phyloP scores from a whole-genome alignment of 1,140 invertebrate species.

The Temnothorax curvispinosus region DNA sequence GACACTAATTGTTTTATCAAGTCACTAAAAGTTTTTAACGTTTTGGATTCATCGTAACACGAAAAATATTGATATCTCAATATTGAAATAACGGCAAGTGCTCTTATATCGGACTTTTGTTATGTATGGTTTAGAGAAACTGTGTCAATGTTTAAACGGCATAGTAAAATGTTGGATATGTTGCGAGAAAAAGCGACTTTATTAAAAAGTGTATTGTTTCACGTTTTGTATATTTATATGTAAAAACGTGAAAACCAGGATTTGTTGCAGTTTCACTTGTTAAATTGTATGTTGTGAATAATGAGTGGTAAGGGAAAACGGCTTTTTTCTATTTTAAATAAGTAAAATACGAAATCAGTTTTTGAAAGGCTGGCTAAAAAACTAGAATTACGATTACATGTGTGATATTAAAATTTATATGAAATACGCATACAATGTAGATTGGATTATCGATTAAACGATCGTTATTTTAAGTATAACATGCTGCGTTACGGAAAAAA shows the following conservation, averaged over 20 bases:
- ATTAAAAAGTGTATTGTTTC: not conserved
- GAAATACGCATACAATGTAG: not conserved
- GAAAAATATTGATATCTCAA: not conserved
- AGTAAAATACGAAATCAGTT: not conserved
- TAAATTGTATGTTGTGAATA: not conserved
- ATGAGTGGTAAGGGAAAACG: not conserved
- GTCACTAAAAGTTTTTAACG: not conserved
- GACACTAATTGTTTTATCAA: not conserved
- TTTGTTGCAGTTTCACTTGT: not conserved
- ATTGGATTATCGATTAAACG: constrained; percentile 41
- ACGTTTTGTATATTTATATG: not conserved
- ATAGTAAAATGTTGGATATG: not conserved
- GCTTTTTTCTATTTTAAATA: constrained; percentile 7
- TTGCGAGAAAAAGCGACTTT: not conserved
- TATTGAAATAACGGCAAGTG: not conserved
- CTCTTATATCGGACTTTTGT: not conserved
- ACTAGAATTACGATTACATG: constrained; percentile 6
- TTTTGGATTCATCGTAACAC: not conserved
- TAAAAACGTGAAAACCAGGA: constrained; percentile 1
- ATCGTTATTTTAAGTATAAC: constrained; percentile 43
- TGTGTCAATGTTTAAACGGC: not conserved
- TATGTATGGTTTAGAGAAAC: constrained; percentile 1
- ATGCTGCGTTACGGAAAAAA: not conserved
- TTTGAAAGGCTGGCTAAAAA: not conserved
- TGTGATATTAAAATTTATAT: not conserved